Evolutionary conservation across 2,888 invertebrate species (phyloP), one percentile per base, ranked within the genome.

Genomic region (Hipparchia semele): DNA sequence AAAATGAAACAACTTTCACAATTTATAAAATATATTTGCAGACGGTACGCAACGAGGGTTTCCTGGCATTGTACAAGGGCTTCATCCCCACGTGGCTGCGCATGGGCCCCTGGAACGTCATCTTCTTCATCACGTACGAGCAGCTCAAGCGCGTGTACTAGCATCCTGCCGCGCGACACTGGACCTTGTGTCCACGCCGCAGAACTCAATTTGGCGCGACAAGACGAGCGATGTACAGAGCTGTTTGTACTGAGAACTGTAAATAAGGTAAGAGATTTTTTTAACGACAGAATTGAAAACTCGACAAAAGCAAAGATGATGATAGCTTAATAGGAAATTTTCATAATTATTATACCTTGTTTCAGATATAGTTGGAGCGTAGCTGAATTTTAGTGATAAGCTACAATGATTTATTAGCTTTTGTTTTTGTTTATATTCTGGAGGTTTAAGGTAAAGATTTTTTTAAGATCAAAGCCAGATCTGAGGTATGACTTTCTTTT

Each of bases 41-140:
- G 95, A 98, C 99, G 64, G 96, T 98, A 58, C 96, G 96, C 78
- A 96, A 96, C 87, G 99, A 99, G 92, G 99, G 99, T 3, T 90
- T 97, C 78, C 90, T 95, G 81, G 98, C 99, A 53, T 94, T 99
- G 71, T 99, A 99, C 93, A 98, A 98, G 94, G 99, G 99, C 46
- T 99, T 99, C 91, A 94, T 99, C 79, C 99, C 99, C n/a, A 98
- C 98, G 45, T 97, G 98, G 97, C 95, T 99, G 79, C 95, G 99
- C 79, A 98, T 99, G 96, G 99, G 99, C 0, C 99, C 99, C 6
- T 99, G 99, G 99, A 99, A 99, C 94, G 97, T 99, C 78, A 98
- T 99, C 86, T 99, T 99, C 94, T 99, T 99, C 92, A 95, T 98
- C 85, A 97, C 98, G 8, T 99, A 98, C 89, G 99, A 99, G 89